Conservation (phyloP, 2,797 vertebrate species). For the Poeciliopsis gracilis region DNA sequence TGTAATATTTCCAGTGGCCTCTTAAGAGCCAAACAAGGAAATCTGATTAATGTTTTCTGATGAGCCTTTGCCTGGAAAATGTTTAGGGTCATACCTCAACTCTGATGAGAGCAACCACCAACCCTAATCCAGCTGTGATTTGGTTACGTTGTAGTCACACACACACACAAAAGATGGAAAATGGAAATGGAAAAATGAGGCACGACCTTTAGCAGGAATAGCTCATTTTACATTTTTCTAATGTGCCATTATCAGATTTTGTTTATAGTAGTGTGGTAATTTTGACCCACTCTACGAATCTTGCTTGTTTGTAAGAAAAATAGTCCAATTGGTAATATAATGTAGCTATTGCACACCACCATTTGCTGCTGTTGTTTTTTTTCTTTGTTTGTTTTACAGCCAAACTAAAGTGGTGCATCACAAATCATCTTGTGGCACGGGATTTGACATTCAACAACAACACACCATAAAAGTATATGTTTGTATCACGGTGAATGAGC, state of each 20-base stretch:
- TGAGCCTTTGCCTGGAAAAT: neutral
- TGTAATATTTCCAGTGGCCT: neutral
- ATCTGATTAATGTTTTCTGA: neutral
- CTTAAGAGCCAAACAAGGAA: neutral
- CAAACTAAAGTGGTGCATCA: neutral
- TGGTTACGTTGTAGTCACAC: neutral
- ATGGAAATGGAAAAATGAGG: neutral
- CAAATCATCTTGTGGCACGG: neutral
- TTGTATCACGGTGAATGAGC: neutral
- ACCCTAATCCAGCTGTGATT: neutral
- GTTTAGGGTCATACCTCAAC: neutral
- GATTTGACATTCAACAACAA: constrained; percentile 4
- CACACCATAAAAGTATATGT: neutral
- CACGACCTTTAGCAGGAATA: neutral
- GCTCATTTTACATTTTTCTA: neutral
- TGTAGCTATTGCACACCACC: too few relatives aligned
- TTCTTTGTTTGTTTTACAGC: neutral
- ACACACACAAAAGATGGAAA: neutral
- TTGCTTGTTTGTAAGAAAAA: neutral
- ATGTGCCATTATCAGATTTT: neutral
- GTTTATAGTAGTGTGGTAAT: neutral
- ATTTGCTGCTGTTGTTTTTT: neutral
- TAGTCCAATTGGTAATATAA: neutral
- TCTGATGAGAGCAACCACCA: neutral
- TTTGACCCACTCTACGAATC: neutral